Percentiles rank a stretch among this genome's conserved stretches.
These are phyloP conservation scores for Diplodus sargus DNA, from an alignment of 2,797 vertebrate genomes.

Conservation along the genomic window DNA sequence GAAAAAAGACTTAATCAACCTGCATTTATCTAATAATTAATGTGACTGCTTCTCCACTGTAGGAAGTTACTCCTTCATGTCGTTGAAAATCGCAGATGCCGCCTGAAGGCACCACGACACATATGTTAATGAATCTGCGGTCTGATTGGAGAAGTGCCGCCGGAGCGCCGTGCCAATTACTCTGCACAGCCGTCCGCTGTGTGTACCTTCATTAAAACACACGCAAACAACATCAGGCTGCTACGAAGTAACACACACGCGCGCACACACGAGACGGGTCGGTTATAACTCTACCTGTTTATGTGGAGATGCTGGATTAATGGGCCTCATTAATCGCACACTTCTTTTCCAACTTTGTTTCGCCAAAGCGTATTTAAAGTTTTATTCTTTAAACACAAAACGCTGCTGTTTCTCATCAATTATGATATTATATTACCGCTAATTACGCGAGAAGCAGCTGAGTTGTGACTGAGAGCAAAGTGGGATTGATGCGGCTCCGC, in stretches of 20 bases:
- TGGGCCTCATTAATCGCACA: not conserved
- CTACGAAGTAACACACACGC: not conserved
- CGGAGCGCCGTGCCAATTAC: not conserved
- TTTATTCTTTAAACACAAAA: not conserved
- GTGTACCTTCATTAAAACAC: conserved; percentile 23
- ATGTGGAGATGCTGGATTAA: not conserved
- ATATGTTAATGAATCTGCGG: not conserved
- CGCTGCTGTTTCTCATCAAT: not conserved
- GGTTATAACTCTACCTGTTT: not conserved
- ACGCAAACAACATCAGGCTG: not conserved
- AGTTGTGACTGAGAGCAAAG: not conserved
- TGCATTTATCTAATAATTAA: not conserved
- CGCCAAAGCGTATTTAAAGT: not conserved
- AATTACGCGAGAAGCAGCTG: not conserved
- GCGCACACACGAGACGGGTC: not conserved
- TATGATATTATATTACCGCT: not conserved
- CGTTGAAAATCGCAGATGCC: not conserved
- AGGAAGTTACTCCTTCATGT: not conserved
- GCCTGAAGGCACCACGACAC: not conserved
- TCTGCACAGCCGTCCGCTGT: not conserved
- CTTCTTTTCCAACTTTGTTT: no score
- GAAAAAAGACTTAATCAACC: not conserved
- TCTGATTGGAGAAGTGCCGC: not conserved
- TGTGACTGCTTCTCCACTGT: not conserved
- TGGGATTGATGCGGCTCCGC: not conserved